Evolutionary conservation across 2,113 vertebrate species (phyloP).

Genomic region (Corythaeola cristata): DNA sequence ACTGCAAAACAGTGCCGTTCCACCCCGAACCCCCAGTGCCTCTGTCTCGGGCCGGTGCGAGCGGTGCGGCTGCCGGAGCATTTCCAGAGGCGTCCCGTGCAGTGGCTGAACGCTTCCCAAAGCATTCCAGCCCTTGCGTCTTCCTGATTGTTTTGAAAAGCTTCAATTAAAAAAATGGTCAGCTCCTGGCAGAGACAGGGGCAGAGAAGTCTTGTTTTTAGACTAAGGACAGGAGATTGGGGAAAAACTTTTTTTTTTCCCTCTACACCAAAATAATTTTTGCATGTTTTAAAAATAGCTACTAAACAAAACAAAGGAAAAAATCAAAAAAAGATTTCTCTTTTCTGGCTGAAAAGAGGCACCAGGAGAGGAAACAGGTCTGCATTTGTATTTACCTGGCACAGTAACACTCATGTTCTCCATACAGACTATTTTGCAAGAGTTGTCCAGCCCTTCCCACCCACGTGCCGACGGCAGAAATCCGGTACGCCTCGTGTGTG

Average conservation of each 20-base stretch:
- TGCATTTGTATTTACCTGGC: not conserved
- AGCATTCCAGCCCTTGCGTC: not conserved
- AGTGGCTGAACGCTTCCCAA: not conserved
- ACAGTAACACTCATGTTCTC: not conserved
- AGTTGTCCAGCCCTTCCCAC: not conserved
- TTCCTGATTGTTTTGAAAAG: not conserved
- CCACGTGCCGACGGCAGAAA: not conserved
- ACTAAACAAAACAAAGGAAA: not conserved
- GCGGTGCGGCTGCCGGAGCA: not conserved
- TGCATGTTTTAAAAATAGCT: not conserved
- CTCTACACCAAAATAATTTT: not conserved
- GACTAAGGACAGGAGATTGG: not conserved
- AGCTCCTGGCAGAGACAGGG: not conserved
- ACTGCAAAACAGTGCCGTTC: not conserved
- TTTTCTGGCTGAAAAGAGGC: not conserved
- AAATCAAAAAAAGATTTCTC: not conserved
- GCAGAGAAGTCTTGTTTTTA: not conserved
- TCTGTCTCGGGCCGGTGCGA: not conserved
- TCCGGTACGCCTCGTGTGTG: not conserved
- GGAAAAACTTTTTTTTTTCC: not conserved
- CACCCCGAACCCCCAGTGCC: too few species aligned
- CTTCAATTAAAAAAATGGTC: not conserved
- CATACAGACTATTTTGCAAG: not conserved
- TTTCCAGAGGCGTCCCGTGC: not conserved
- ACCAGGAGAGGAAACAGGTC: not conserved